phyloP scores from a whole-genome alignment of 2,797 vertebrate species.

The Microctenopoma lineatum region DNA sequence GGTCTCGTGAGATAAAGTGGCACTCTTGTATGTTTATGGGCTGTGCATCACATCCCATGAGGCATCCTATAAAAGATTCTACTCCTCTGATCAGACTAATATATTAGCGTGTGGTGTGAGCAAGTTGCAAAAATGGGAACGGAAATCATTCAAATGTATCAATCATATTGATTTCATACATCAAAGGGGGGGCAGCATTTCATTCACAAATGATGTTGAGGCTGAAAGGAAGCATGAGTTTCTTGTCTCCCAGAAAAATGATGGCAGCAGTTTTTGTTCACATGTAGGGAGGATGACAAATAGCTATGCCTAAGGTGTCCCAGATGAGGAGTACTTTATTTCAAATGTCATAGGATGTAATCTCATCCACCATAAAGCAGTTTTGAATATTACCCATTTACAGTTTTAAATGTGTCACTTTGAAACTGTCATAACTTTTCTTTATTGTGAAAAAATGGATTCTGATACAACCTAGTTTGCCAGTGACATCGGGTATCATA shows the following conservation, averaged over 20 bases:
- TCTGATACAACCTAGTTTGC: constrained; percentile 11
- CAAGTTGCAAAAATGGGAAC: background rate
- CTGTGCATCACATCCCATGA: background rate
- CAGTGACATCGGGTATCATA: background rate
- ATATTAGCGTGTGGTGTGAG: background rate
- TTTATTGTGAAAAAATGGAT: background rate
- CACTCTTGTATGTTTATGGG: background rate
- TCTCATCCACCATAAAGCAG: constrained; percentile 7
- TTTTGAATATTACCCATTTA: constrained; percentile 15
- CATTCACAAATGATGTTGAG: constrained; percentile 4
- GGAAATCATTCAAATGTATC: background rate
- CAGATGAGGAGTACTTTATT: constrained; percentile 11
- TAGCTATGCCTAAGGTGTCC: background rate
- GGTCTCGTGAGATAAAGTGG: background rate
- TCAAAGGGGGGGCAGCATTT: background rate
- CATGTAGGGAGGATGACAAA: constrained; percentile 12
- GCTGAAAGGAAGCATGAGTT: background rate
- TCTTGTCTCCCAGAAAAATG: background rate
- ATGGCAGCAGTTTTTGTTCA: constrained; percentile 16
- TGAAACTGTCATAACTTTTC: constrained; percentile 1
- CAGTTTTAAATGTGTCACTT: background rate
- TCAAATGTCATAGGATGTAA: constrained; percentile 31
- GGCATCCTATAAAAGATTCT: background rate
- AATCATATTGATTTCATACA: background rate
- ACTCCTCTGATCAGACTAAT: background rate